Conservation (phyloP, 2,797 vertebrate species). For the Leptatherina wallacei region DNA sequence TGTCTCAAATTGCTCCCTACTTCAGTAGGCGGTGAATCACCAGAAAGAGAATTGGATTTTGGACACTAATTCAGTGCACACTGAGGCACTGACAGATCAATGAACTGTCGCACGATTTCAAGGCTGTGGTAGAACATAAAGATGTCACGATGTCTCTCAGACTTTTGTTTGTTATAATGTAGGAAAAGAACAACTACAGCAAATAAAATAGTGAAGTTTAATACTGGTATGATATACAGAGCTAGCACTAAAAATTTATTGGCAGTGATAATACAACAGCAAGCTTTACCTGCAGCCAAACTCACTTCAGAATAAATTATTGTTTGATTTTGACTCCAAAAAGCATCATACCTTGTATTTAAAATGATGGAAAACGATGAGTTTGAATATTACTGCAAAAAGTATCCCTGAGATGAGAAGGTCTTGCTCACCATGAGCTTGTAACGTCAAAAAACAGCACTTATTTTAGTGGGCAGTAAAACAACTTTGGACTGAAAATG, state of each 20-base stretch:
- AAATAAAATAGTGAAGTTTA: slow-evolving; percentile 6
- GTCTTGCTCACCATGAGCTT: neutral
- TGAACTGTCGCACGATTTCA: slow-evolving; percentile 40
- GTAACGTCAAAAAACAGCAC: neutral
- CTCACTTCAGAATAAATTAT: neutral
- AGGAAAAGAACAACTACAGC: neutral
- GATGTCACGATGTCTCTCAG: slow-evolving; percentile 32
- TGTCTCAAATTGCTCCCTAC: slow-evolving; percentile 52
- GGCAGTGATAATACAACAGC: neutral
- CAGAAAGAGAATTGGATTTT: slow-evolving; percentile 47
- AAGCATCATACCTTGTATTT: neutral
- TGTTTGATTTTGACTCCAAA: neutral
- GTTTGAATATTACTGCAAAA: neutral
- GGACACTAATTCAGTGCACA: slow-evolving; percentile 52
- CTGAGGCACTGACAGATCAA: slow-evolving; percentile 56
- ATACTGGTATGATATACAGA: neutral
- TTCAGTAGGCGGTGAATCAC: slow-evolving; percentile 51
- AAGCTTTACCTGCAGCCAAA: neutral
- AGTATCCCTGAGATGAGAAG: neutral
- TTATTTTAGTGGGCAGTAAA: neutral
- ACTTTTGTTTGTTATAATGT: neutral
- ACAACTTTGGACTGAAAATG: neutral
- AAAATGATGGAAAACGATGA: neutral
- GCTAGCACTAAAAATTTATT: neutral
- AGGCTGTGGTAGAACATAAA: slow-evolving; percentile 23